These are phyloP conservation scores for Agonopterix subpropinquella DNA, from an alignment of 2,888 invertebrate genomes.

Conservation along the genomic window DNA sequence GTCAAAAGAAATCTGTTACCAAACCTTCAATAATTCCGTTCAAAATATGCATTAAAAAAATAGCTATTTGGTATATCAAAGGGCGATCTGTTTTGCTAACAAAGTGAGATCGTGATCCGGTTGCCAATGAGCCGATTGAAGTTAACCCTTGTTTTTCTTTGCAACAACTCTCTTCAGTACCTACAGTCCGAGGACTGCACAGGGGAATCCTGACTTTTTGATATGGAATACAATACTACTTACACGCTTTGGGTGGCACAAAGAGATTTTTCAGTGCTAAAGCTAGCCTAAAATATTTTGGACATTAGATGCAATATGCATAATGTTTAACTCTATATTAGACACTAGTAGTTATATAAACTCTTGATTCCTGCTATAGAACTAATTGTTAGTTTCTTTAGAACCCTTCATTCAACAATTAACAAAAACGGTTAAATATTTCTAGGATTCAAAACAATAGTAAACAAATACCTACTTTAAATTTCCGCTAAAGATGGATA, in stretches of 20 bases:
- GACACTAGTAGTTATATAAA: too few species aligned
- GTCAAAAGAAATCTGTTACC: slow-evolving; percentile 42
- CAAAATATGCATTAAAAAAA: slow-evolving; percentile 70
- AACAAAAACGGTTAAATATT: too few species aligned
- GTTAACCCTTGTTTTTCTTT: slow-evolving; percentile 65
- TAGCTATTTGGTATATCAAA: slow-evolving; percentile 57
- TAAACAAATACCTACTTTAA: too few species aligned
- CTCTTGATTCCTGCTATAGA: too few species aligned
- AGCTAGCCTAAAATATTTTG: too few species aligned
- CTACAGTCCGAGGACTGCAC: slow-evolving; percentile 42
- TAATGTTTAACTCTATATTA: too few species aligned
- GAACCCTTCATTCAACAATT: too few species aligned
- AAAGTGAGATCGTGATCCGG: slow-evolving; percentile 68
- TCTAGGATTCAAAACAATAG: too few species aligned
- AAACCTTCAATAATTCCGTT: slow-evolving; percentile 60
- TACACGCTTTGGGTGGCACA: neutral
- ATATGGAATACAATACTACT: slow-evolving; percentile 7
- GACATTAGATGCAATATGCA: too few species aligned
- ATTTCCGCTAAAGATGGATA: too few species aligned
- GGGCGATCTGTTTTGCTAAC: slow-evolving; percentile 66
- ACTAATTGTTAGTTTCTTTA: too few species aligned
- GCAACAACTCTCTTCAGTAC: slow-evolving; percentile 59
- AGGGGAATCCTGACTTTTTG: slow-evolving; percentile 29
- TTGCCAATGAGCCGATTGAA: slow-evolving; percentile 52
- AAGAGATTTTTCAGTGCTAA: too few species aligned